Conservation (phyloP, 2,888 invertebrate species). For the Stenurella melanura region DNA sequence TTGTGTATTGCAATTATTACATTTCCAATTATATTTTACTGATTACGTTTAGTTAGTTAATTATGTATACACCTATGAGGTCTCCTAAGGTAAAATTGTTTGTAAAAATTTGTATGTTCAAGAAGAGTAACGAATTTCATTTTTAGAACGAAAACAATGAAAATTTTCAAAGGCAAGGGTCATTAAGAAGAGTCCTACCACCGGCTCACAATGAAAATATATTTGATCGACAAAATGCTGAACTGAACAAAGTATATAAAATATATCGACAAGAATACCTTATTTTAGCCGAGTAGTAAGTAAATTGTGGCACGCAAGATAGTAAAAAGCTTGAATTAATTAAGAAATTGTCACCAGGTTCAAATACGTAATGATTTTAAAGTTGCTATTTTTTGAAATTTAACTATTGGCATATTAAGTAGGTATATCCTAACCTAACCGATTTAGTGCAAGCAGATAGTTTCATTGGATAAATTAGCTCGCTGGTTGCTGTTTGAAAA, state of each 20-base stretch:
- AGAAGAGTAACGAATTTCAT: background rate
- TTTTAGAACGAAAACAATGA: constrained; percentile 55
- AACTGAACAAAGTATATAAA: constrained; percentile 80
- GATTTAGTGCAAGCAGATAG: too few relatives aligned
- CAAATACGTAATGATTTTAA: too few relatives aligned
- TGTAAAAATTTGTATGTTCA: constrained; percentile 14
- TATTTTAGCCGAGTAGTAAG: constrained; percentile 95
- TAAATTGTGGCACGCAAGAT: background rate
- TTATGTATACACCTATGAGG: constrained; percentile 54
- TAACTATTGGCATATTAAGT: too few relatives aligned
- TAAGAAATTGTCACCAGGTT: too few relatives aligned
- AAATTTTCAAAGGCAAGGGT: constrained; percentile 75
- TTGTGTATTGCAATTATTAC: constrained; percentile 21
- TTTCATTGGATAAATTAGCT: too few relatives aligned
- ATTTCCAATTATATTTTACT: constrained; percentile 45
- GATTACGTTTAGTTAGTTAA: constrained; percentile 51
- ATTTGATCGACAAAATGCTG: constrained; percentile 76
- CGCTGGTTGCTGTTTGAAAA: too few relatives aligned
- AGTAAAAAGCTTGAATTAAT: background rate
- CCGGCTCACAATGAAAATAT: constrained; percentile 76
- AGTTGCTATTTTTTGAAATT: too few relatives aligned
- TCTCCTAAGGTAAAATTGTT: constrained; percentile 53
- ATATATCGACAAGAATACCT: constrained; percentile 91
- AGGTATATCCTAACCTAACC: too few relatives aligned
- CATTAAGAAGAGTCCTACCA: constrained; percentile 77